A percentile compares a stretch with the other conserved stretches of the same genome.
phyloP scores from a whole-genome alignment of 2,797 vertebrate genomes.

The Carcharodon carcharias region DNA sequence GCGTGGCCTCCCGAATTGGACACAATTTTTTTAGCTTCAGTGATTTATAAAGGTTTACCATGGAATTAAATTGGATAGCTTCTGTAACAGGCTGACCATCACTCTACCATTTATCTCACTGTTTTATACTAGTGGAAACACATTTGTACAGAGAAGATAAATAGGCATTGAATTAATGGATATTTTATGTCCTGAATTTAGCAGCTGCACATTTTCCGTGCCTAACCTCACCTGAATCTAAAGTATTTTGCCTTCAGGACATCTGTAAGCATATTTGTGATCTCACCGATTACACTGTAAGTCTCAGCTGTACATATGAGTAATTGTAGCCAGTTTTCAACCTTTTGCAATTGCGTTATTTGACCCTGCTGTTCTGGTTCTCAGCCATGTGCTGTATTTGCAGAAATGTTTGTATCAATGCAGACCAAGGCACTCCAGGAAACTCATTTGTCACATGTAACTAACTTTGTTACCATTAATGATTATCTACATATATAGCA shows the following conservation, averaged over 20 bases:
- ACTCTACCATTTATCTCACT: not conserved
- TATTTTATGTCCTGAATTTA: not conserved
- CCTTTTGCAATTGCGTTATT: not conserved
- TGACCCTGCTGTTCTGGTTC: not conserved
- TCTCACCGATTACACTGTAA: constrained; percentile 8
- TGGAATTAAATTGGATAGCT: constrained; percentile 30
- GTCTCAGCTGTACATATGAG: not conserved
- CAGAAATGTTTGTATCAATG: not conserved
- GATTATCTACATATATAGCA: not conserved
- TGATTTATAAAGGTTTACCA: not conserved
- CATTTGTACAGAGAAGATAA: not conserved
- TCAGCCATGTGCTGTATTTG: not conserved
- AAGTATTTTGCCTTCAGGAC: constrained; percentile 17
- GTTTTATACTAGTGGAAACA: not conserved
- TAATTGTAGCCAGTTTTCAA: not conserved
- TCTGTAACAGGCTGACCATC: not conserved
- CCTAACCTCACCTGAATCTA: not conserved
- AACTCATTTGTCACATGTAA: not conserved
- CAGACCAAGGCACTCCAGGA: not conserved
- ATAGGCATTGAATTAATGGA: constrained; percentile 4
- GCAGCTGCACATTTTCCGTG: not conserved
- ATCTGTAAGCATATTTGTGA: not conserved
- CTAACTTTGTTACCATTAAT: not conserved
- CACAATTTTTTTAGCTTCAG: not conserved
- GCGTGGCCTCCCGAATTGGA: not conserved